phyloP scores from a whole-genome alignment of 2,113 vertebrate genomes.

The Pungitius pungitius region DNA sequence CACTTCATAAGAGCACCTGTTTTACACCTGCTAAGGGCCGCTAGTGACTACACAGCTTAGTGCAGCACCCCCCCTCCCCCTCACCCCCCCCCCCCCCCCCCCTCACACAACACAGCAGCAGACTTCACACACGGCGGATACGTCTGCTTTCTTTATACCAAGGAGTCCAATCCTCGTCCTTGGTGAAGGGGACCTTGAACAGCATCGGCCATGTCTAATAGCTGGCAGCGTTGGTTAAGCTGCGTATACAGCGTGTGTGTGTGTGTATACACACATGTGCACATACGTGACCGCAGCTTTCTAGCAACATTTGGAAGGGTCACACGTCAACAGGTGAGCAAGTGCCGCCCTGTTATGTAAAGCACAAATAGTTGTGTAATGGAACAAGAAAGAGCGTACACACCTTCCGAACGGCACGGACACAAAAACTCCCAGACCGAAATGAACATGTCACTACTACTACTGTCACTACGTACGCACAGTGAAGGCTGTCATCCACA shows the following conservation, averaged over 20 bases:
- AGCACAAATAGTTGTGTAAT: not conserved
- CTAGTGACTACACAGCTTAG: too few species aligned
- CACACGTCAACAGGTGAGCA: not conserved
- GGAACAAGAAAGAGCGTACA: not conserved
- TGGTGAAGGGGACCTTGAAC: not conserved
- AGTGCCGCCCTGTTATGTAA: too few species aligned
- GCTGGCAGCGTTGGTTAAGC: not conserved
- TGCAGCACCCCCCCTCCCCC: too few species aligned
- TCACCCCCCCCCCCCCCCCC: too few species aligned
- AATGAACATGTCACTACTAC: not conserved
- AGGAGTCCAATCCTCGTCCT: not conserved
- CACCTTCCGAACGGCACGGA: not conserved
- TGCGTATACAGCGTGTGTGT: not conserved
- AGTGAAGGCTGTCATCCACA: not conserved
- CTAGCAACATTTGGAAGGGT: not conserved
- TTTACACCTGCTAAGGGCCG: too few species aligned
- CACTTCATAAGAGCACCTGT: too few species aligned
- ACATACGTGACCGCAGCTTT: not conserved
- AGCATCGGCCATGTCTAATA: not conserved
- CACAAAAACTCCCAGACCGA: slow-evolving; percentile 3
- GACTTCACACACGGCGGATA: not conserved
- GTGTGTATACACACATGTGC: too few species aligned
- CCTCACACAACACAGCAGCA: too few species aligned
- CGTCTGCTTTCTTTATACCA: not conserved
- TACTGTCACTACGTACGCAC: too few species aligned